phyloP scores from a whole-genome alignment of 2,113 vertebrate species.

The Sialia sialis region DNA sequence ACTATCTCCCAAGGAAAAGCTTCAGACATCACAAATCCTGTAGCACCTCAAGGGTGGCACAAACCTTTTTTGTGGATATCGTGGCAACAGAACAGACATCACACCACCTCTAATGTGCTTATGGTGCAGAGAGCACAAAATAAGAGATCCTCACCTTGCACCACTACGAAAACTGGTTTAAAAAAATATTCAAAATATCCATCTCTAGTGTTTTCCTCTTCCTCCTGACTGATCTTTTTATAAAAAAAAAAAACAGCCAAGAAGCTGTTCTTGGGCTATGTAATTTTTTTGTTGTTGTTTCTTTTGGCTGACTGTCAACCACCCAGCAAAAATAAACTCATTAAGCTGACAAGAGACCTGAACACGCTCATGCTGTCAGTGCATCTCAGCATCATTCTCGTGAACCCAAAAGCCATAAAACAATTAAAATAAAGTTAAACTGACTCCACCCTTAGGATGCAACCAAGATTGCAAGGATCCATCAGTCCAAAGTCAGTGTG shows the following conservation, averaged over 20 bases:
- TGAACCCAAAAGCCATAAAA: background rate
- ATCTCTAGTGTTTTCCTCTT: background rate
- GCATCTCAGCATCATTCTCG: background rate
- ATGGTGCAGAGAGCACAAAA: background rate
- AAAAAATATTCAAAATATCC: background rate
- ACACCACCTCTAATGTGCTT: background rate
- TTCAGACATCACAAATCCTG: background rate
- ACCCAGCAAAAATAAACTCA: slow-evolving; percentile 38
- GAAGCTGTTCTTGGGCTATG: background rate
- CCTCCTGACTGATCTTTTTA: background rate
- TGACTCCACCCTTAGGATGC: background rate
- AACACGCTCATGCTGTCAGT: background rate
- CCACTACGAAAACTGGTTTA: background rate
- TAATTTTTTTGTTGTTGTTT: background rate
- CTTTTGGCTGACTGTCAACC: slow-evolving; percentile 33
- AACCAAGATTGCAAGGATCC: background rate
- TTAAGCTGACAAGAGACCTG: slow-evolving; percentile 1
- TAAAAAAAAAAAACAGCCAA: background rate
- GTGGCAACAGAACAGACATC: background rate
- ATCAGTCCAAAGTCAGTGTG: background rate
- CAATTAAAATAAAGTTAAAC: background rate
- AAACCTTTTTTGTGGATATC: background rate
- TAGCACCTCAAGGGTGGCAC: background rate
- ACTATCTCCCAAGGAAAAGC: background rate
- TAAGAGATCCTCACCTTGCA: background rate